Evolutionary conservation across 2,888 invertebrate species (phyloP).

Genomic region (Megalurothrips usitatus): DNA sequence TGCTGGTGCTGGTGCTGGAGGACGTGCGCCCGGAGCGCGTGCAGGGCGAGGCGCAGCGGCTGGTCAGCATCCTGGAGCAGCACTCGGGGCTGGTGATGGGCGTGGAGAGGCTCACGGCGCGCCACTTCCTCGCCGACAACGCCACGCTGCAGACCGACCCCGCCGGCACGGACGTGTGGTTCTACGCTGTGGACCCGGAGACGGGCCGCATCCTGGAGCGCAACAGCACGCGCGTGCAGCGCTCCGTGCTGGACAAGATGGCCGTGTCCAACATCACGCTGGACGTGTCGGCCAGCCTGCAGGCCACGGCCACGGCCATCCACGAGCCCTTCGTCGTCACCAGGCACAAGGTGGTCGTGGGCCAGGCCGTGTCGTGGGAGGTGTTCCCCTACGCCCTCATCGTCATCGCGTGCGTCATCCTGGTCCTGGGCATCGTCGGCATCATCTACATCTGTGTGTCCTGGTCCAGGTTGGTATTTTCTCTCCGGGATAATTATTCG

Average conservation of each 20-base stretch:
- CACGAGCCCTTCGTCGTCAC: constrained; percentile 54
- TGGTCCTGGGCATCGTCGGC: constrained; percentile 79
- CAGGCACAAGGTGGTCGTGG: constrained; percentile 47
- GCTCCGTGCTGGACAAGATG: constrained; percentile 57
- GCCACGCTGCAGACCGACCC: constrained; percentile 67
- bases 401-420: constrained; percentile 82
- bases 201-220: constrained; percentile 68
- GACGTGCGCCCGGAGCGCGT: constrained; percentile 69
- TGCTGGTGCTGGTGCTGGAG: constrained; percentile 71
- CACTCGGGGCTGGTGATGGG: constrained; percentile 71
- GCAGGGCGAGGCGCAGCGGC: constrained; percentile 52
- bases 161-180: constrained; percentile 79
- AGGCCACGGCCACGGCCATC: constrained; percentile 64
- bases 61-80: constrained; percentile 63
- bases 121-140: constrained; percentile 67
- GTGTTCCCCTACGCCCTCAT: constrained; percentile 86
- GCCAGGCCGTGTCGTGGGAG: constrained; percentile 57
- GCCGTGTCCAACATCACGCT: constrained; percentile 63
- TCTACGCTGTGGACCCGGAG: constrained; percentile 76
- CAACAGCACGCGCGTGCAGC: constrained; percentile 65
- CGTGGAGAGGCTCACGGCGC: constrained; percentile 76
- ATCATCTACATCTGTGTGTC: constrained; percentile 91
- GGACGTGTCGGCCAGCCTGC: constrained; percentile 62
- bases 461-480: constrained; percentile 74
- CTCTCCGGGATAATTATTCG: background rate